A percentile compares a stretch with the other conserved stretches of the same genome.
Conservation (phyloP, 2,113 vertebrate genomes). For the Xenus cinereus region DNA sequence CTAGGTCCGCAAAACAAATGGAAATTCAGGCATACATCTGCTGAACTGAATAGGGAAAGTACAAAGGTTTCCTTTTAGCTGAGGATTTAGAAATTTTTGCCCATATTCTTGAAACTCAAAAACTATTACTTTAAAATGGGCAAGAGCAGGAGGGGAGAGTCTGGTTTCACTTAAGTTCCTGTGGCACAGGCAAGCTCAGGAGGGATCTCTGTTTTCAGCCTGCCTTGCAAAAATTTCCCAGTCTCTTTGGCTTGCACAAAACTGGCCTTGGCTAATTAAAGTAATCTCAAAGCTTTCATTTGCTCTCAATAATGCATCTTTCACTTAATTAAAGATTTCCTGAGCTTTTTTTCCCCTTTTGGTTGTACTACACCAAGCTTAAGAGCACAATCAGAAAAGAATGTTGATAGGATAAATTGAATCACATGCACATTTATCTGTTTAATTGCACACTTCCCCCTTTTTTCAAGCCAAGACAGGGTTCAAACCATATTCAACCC, state of each 20-base stretch:
- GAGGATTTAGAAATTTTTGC: background rate
- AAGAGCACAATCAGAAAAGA: conserved; percentile 14
- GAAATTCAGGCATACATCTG: background rate
- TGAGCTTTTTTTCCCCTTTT: background rate
- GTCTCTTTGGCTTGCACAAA: background rate
- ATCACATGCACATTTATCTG: conserved; percentile 11
- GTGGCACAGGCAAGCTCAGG: background rate
- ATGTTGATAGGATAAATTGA: conserved; percentile 3
- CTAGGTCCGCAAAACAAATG: background rate
- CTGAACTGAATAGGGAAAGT: background rate
- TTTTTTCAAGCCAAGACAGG: background rate
- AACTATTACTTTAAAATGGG: background rate
- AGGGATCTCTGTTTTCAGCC: background rate
- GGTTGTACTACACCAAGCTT: background rate
- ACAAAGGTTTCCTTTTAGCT: background rate
- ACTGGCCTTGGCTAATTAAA: background rate
- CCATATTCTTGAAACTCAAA: background rate
- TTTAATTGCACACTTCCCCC: background rate
- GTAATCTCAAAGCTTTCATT: background rate
- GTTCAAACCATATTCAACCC: background rate
- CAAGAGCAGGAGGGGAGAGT: background rate
- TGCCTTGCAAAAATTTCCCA: conserved; percentile 9
- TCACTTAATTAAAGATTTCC: conserved; percentile 42
- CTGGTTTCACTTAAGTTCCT: conserved; percentile 36
- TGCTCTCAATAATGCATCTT: conserved; percentile 6